Evolutionary conservation across 1,140 invertebrate genomes (phyloP).

Genomic region (Pachypsylla venusta): DNA sequence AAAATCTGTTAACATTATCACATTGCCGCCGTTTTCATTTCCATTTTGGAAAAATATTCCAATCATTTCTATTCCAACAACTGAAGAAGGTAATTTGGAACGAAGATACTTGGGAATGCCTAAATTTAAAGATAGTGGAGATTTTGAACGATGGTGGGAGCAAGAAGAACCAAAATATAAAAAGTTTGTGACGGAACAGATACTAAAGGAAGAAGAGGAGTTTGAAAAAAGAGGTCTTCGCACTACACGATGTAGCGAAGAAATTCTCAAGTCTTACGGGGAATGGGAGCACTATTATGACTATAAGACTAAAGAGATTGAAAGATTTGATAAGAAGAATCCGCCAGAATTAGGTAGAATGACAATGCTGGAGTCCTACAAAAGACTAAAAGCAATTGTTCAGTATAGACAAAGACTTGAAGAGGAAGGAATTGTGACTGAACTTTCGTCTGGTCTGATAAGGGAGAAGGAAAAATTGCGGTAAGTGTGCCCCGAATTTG

Average conservation of each 20-base stretch:
- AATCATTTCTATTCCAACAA: too few relatives aligned
- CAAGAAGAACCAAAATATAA: not conserved
- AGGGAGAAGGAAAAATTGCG: not conserved
- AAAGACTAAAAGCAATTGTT: not conserved
- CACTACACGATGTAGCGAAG: not conserved
- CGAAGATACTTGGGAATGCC: not conserved
- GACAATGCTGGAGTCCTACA: not conserved
- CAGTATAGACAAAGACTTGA: not conserved
- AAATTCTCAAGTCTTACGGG: not conserved
- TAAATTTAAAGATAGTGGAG: not conserved
- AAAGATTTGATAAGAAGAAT: not conserved
- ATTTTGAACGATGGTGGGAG: not conserved
- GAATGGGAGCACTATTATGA: not conserved
- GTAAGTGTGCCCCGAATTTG: too few relatives aligned
- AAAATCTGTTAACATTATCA: too few relatives aligned
- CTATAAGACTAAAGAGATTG: not conserved
- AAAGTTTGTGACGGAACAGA: not conserved
- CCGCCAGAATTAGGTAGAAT: not conserved
- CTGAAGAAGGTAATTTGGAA: not conserved
- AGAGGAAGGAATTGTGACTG: not conserved
- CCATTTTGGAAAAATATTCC: too few relatives aligned
- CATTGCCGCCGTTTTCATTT: too few relatives aligned
- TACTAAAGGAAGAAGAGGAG: not conserved
- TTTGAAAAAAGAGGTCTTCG: not conserved
- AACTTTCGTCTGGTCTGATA: not conserved